These are phyloP conservation scores for Enteromius argenteus DNA, from an alignment of 2,797 vertebrate genomes.

Conservation along the genomic window DNA sequence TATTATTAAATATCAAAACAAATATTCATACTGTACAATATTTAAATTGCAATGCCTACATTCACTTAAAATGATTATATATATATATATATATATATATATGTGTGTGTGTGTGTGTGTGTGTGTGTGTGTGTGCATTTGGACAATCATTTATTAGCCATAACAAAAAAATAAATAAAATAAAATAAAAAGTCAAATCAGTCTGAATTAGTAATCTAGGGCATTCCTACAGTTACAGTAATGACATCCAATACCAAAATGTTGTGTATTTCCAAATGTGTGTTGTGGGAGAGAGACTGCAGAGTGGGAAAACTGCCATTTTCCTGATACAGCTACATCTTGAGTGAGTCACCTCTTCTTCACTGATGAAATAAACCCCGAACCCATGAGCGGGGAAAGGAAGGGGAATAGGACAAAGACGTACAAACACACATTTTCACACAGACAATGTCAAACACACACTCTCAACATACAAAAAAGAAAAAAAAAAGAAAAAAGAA, in stretches of 20 bases:
- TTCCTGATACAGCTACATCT: background rate
- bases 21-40: background rate
- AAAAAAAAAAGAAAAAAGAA: background rate
- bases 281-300: background rate
- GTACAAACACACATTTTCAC: background rate
- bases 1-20: background rate
- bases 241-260: background rate
- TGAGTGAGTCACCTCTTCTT: conserved; percentile 31
- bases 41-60: background rate
- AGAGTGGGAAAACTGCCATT: background rate
- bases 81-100: background rate
- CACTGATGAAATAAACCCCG: conserved; percentile 21
- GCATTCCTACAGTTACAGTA: background rate
- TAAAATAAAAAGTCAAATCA: background rate
- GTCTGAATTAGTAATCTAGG: background rate
- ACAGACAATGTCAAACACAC: conserved; percentile 9
- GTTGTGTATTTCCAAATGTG: background rate
- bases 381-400: background rate
- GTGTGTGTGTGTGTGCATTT: too few relatives aligned
- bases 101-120: too few relatives aligned
- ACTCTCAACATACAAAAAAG: conserved; percentile 15
- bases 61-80: background rate
- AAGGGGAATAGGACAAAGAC: conserved; percentile 17
- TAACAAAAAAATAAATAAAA: background rate
- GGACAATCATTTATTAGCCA: background rate